Base-by-base conservation (phyloP, 2,113 vertebrate genomes). In the Platysteira castanea region DNA sequence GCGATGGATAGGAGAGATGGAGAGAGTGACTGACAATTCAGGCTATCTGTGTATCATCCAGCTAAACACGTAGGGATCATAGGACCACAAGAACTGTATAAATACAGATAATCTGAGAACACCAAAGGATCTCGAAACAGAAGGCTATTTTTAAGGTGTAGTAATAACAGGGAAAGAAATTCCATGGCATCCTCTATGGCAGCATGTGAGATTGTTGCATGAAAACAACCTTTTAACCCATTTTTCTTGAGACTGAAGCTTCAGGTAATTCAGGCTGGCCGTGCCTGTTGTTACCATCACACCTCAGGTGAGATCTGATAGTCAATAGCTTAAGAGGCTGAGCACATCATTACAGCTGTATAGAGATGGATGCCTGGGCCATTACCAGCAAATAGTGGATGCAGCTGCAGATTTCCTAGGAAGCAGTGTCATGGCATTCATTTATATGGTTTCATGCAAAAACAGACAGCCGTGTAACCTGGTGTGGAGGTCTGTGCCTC, bases 31-130 rank as follows among this genome's bases (percentile, higher is more conserved):
- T 95, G 73, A 94, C 90, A 96, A 75, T 37, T 78, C 57, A 31
- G 92, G 46, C 53, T 96, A 84, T 90, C 83, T 95, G 74, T 46
- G 44, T 57, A 73, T 95, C 93, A 82, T 93, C 68, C 83, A 89
- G 60, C 15, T 86, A 90, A 90, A 89, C 80, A 92, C 22, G 1
- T 7, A 59, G 30, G 28, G 74, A 90, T 85, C 41, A 49, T 33
- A 83, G 63, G 70, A 93, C 92, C 75, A 61, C 22, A 83, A 76
- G 39, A 56, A 90, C 23, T 47, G n/a, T 39, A 74, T 89, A 96
- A 93, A 89, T 81, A 90, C 76, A 81, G 92, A 95, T 85, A 79
- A 87, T 86, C 71, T 37, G 85, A 93, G 39, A 90, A 80, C 35
- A 68, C 27, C 27, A 64, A 87, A 65, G 17, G 31, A 42, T 87